These are phyloP conservation scores for Rutilus rutilus DNA, from an alignment of 2,113 vertebrate genomes.

Conservation along the genomic window DNA sequence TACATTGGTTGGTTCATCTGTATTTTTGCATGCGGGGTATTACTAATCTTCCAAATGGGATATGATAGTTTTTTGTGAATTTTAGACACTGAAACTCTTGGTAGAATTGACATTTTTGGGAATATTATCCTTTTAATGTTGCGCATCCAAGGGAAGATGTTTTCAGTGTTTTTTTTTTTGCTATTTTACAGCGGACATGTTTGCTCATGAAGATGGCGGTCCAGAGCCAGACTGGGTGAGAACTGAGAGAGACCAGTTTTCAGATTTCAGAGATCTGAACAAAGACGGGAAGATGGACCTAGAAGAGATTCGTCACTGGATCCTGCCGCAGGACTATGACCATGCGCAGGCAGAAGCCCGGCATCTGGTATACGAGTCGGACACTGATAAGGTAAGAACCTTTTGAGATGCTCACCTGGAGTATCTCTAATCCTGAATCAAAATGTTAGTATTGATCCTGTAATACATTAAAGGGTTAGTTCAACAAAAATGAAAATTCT, in stretches of 20 bases:
- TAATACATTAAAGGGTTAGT: neutral
- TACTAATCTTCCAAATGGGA: neutral
- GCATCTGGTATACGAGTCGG: slow-evolving; percentile 93
- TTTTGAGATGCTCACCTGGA: neutral
- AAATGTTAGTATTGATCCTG: neutral
- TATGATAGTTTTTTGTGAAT: neutral
- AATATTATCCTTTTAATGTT: neutral
- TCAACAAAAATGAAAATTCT: no score
- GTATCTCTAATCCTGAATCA: neutral
- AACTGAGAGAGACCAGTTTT: slow-evolving; percentile 94
- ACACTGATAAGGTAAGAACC: slow-evolving; percentile 86
- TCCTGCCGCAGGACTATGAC: slow-evolving; percentile 96
- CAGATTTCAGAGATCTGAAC: slow-evolving; percentile 93
- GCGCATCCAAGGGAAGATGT: neutral
- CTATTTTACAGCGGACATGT: slow-evolving; percentile 89
- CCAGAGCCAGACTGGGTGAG: slow-evolving; percentile 95
- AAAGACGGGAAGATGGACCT: slow-evolving; percentile 96
- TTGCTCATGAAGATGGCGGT: slow-evolving; percentile 89
- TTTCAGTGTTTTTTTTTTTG: slow-evolving; percentile 2
- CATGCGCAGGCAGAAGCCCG: slow-evolving; percentile 94
- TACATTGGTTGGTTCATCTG: slow-evolving; percentile 86
- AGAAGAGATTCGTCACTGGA: slow-evolving; percentile 96
- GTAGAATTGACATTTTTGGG: neutral
- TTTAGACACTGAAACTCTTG: neutral
- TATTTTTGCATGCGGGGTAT: no score